These are phyloP conservation scores for Bombus cullumanus DNA, from an alignment of 1,140 invertebrate genomes.

Conservation along the genomic window DNA sequence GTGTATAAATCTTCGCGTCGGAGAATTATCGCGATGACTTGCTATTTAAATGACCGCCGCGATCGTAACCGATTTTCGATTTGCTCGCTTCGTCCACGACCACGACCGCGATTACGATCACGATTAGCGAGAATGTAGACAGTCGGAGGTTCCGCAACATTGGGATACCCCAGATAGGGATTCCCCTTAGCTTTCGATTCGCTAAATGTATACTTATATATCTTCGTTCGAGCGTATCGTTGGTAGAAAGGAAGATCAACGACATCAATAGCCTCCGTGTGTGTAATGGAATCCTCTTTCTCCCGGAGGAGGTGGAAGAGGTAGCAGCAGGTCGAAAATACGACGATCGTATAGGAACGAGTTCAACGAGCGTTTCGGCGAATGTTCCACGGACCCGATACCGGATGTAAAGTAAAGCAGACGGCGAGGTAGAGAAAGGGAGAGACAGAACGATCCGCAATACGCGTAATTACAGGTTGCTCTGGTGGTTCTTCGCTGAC, in stretches of 20 bases:
- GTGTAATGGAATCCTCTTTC: not conserved
- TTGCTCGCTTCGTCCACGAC: not conserved
- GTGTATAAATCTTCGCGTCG: slow-evolving; percentile 32
- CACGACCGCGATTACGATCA: not conserved
- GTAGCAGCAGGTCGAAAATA: not conserved
- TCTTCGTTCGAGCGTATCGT: not conserved
- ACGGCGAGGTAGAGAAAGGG: not conserved
- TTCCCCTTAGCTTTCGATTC: not conserved
- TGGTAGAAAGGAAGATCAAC: not conserved
- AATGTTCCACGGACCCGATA: slow-evolving; percentile 38
- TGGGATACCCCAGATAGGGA: not conserved
- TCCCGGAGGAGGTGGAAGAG: not conserved
- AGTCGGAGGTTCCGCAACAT: not conserved
- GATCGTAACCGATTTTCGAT: slow-evolving; percentile 28
- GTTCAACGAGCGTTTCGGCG: slow-evolving; percentile 11
- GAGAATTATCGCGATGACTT: slow-evolving; percentile 40
- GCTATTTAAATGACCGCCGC: slow-evolving; percentile 23
- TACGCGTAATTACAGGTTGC: slow-evolving; percentile 70
- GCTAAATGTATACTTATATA: not conserved
- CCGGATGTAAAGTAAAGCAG: slow-evolving; percentile 59
- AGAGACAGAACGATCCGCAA: slow-evolving; percentile 50
- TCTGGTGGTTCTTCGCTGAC: slow-evolving; percentile 27
- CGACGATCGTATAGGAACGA: not conserved
- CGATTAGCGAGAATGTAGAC: not conserved
- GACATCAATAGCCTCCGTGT: not conserved